Base-by-base conservation (phyloP, 1,140 invertebrate genomes). In the Trachymyrmex cornetzi region DNA sequence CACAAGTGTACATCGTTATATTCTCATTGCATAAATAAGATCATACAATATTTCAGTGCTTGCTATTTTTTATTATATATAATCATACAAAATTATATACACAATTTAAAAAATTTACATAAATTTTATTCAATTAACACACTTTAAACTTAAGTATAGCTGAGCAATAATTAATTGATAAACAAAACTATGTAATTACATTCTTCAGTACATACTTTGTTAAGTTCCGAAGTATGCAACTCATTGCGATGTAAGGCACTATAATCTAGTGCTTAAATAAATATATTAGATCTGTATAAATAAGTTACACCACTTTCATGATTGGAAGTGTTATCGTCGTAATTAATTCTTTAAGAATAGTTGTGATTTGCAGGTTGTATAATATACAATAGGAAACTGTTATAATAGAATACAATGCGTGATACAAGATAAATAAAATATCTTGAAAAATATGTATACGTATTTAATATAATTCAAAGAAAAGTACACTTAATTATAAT, bases 351-450 rank as follows among this genome's bases (percentile, higher is more conserved):
- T 87, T 69, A 74, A 61, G 63, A 38, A 50, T 77, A 89, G 74
- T 57, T 89, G 89, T 84, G 86, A 74, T 48, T 48, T 27, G 27
- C 88, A 50, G 71, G 57, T 63, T 89, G 77, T 84, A 84, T 5
- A 77, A 55, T 50, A 64, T 50, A 44, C 38, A 84, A 87, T 89
- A 90, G 86, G 38, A 90, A 89, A 82, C 67, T 67, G 79, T 82
- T 77, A 57, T 74, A 69, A 22, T 44, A 44, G 12, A 50, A 48
- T 67, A 50, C n/a, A 27, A 11, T 14, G 27, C 22, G 79, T 50
- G 55, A 84, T 84, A 61, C 16, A 30, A 61, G 63, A 71, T 12
- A 72, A 89, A 87, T 87, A 84, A 90, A 87, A 77, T 81, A 64
- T 77, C 63, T 59, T 82, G 50, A 38, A 79, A 77, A 77, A 64